Evolutionary conservation across 2,113 vertebrate genomes (phyloP).

Genomic region (Peromyscus leucopus): DNA sequence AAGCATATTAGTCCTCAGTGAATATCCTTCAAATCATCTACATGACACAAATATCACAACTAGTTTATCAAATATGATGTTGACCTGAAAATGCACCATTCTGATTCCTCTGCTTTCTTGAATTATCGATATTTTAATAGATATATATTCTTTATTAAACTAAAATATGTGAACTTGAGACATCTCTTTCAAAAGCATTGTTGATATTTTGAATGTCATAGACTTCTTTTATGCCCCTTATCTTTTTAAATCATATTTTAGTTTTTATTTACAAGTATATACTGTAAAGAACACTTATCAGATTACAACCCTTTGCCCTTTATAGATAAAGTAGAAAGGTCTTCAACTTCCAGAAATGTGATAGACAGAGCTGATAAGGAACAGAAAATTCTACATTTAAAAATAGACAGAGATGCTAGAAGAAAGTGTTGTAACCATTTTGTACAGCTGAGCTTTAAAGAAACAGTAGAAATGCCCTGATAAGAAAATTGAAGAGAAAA

Average conservation of each 20-base stretch:
- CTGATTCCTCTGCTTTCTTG: not conserved
- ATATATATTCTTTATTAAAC: constrained; percentile 64
- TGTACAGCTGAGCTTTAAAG: constrained; percentile 39
- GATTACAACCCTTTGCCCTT: constrained; percentile 39
- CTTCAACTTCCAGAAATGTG: constrained; percentile 52
- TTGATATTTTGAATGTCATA: constrained; percentile 23
- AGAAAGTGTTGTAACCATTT: constrained; percentile 45
- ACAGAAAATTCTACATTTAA: constrained; percentile 37
- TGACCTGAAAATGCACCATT: not conserved
- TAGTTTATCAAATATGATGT: not conserved
- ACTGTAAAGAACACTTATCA: constrained; percentile 55
- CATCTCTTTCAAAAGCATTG: constrained; percentile 13
- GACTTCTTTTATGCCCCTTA: constrained; percentile 2
- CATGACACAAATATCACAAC: not conserved
- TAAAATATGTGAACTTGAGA: constrained; percentile 51
- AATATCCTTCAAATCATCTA: not conserved
- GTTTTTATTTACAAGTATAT: constrained; percentile 55
- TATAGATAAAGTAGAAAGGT: constrained; percentile 67
- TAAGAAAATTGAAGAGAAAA: constrained; percentile 54
- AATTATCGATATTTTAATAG: constrained; percentile 46
- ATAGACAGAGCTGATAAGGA: constrained; percentile 59
- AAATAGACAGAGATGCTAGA: constrained; percentile 53
- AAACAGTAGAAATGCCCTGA: constrained; percentile 38
- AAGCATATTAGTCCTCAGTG: not conserved
- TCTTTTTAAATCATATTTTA: constrained; percentile 45